These are phyloP conservation scores for Hypotaenidia okinawae DNA, from an alignment of 2,797 vertebrate species.

Conservation along the genomic window DNA sequence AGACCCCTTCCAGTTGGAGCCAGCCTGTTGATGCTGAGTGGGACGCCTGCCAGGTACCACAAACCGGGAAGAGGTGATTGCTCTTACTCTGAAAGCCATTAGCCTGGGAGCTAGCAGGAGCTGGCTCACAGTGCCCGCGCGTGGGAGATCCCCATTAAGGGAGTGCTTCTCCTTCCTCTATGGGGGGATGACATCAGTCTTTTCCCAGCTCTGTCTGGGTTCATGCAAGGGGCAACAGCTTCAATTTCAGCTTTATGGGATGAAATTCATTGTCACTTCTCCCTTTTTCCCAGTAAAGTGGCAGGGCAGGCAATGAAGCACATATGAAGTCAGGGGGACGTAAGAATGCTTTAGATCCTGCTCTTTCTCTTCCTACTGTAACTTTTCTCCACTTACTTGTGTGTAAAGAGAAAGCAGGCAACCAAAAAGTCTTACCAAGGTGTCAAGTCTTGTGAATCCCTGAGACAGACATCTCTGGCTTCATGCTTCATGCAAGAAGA, in stretches of 20 bases:
- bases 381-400: background rate
- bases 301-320: background rate
- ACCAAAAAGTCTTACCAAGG: background rate
- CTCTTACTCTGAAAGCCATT: background rate
- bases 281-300: conserved; percentile 12
- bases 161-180: conserved; percentile 6
- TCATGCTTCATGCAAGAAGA: background rate
- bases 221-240: conserved; percentile 62
- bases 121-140: background rate
- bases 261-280: conserved; percentile 44
- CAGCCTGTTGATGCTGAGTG: background rate
- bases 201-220: conserved; percentile 55
- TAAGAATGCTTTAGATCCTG: background rate
- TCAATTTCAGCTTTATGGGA: conserved; percentile 9
- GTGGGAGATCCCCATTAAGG: conserved; percentile 19
- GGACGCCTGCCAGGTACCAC: conserved; percentile 26
- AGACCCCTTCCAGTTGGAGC: background rate
- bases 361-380: background rate
- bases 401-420: background rate
- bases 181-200: conserved; percentile 42
- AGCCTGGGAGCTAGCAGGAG: background rate
- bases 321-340: background rate
- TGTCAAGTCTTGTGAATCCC: background rate
- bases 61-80: background rate
- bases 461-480: background rate